These are phyloP conservation scores for Mactra quadrangularis DNA, from an alignment of 1,140 invertebrate species.

Conservation along the genomic window DNA sequence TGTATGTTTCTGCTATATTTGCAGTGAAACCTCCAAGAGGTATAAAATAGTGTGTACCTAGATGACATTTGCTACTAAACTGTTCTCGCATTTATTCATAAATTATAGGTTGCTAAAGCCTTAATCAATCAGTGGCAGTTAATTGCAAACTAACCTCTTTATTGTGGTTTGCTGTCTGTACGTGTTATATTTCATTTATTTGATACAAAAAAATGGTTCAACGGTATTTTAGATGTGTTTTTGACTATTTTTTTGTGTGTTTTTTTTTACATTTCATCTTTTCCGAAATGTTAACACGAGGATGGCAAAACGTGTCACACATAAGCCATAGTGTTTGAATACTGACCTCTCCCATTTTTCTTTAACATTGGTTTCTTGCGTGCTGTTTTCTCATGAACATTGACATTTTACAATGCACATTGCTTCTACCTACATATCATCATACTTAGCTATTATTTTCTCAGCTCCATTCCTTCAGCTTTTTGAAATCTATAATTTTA, in stretches of 20 bases:
- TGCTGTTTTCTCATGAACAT: too few species aligned
- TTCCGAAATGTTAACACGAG: background rate
- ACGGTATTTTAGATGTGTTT: background rate
- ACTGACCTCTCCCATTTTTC: too few species aligned
- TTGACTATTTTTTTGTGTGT: conserved; percentile 9
- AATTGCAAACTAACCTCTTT: conserved; percentile 58
- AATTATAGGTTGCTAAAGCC: conserved; percentile 60
- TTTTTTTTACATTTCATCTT: background rate
- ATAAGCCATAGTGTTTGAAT: too few species aligned
- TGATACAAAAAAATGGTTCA: conserved; percentile 18
- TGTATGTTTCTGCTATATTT: conserved; percentile 56
- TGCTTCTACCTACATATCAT: too few species aligned
- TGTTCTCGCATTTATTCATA: conserved; percentile 52
- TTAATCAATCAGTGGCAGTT: conserved; percentile 40
- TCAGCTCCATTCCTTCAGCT: too few species aligned
- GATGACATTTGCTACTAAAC: conserved; percentile 59
- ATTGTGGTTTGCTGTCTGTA: conserved; percentile 49
- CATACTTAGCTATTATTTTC: too few species aligned
- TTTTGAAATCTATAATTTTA: too few species aligned
- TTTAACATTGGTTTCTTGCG: too few species aligned
- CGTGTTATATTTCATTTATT: conserved; percentile 1
- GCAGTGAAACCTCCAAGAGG: conserved; percentile 62
- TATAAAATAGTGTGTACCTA: conserved; percentile 61
- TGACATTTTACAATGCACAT: too few species aligned
- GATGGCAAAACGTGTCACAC: conserved; percentile 42